phyloP scores from a whole-genome alignment of 2,888 invertebrate species.

The Morpho deidamia region DNA sequence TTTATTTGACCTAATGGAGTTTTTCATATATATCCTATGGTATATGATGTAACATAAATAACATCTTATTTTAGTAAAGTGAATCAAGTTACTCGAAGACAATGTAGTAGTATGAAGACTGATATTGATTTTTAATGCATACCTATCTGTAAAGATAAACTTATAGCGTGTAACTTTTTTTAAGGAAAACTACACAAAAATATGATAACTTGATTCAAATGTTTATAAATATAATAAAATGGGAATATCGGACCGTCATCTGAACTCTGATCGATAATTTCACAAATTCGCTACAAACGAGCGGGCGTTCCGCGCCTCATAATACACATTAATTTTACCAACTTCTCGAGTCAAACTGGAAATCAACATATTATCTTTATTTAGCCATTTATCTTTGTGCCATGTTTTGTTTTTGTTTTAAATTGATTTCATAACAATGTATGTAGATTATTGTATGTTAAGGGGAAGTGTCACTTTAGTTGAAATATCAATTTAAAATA shows the following conservation, averaged over 20 bases:
- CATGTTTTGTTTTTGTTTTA: constrained; percentile 40
- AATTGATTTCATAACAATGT: constrained; percentile 21
- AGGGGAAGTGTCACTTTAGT: not conserved
- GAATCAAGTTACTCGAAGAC: too few relatives aligned
- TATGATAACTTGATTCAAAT: too few relatives aligned
- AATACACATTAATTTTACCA: constrained; percentile 71
- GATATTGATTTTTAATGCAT: too few relatives aligned
- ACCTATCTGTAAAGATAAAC: too few relatives aligned
- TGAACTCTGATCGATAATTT: constrained; percentile 69
- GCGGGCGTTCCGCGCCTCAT: constrained; percentile 58
- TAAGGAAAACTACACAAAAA: too few relatives aligned
- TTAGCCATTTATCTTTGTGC: constrained; percentile 62
- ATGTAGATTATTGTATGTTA: not conserved
- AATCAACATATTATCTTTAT: constrained; percentile 72
- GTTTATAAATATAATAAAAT: constrained; percentile 14
- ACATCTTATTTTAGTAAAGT: too few relatives aligned
- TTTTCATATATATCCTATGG: too few relatives aligned
- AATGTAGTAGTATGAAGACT: too few relatives aligned
- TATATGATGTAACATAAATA: too few relatives aligned
- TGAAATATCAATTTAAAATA: too few relatives aligned
- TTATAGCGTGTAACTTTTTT: too few relatives aligned
- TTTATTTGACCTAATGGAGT: too few relatives aligned
- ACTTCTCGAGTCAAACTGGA: constrained; percentile 70
- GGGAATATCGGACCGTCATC: constrained; percentile 37
- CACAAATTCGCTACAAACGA: constrained; percentile 68